A percentile compares a stretch with the other conserved stretches of the same genome.
Evolutionary conservation across 2,113 vertebrate genomes (phyloP).

Genomic region (Nothocercus nigrocapillus): DNA sequence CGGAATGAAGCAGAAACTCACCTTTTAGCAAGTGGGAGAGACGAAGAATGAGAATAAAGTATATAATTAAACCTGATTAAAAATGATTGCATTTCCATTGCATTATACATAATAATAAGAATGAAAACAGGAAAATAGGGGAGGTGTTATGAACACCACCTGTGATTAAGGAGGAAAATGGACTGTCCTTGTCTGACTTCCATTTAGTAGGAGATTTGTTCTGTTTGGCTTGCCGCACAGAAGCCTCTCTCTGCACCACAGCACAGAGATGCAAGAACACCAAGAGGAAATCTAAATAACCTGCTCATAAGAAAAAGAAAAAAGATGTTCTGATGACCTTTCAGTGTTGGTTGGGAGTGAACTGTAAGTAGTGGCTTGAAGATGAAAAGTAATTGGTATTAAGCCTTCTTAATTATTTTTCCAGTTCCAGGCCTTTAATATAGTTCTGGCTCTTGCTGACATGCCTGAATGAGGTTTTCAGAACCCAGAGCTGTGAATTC

Average conservation of each 20-base stretch:
- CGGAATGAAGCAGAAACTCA: conserved; percentile 19
- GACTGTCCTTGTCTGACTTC: conserved; percentile 9
- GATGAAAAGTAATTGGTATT: conserved; percentile 73
- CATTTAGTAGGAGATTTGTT: conserved; percentile 12
- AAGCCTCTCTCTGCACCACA: not conserved
- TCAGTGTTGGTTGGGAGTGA: conserved; percentile 58
- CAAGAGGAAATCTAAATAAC: conserved; percentile 53
- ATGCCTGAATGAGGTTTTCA: conserved; percentile 68
- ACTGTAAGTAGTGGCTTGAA: conserved; percentile 61
- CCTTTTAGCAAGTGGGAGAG: not conserved
- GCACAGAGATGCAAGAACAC: not conserved
- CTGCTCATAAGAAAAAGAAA: conserved; percentile 29
- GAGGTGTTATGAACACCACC: not conserved
- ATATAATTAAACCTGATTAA: conserved; percentile 64
- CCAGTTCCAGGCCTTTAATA: conserved; percentile 65
- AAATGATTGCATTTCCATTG: conserved; percentile 45
- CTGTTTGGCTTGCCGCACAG: not conserved
- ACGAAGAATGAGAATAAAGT: conserved; percentile 36
- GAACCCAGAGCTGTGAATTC: conserved; percentile 56
- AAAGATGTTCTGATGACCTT: conserved; percentile 65
- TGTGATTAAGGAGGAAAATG: conserved; percentile 44
- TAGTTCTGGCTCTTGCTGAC: conserved; percentile 55
- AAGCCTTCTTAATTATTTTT: conserved; percentile 76
- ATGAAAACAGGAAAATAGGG: conserved; percentile 31
- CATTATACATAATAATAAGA: conserved; percentile 33